Base-by-base conservation (phyloP, 2,888 invertebrate species). In the Arrhopalites spinosus region DNA sequence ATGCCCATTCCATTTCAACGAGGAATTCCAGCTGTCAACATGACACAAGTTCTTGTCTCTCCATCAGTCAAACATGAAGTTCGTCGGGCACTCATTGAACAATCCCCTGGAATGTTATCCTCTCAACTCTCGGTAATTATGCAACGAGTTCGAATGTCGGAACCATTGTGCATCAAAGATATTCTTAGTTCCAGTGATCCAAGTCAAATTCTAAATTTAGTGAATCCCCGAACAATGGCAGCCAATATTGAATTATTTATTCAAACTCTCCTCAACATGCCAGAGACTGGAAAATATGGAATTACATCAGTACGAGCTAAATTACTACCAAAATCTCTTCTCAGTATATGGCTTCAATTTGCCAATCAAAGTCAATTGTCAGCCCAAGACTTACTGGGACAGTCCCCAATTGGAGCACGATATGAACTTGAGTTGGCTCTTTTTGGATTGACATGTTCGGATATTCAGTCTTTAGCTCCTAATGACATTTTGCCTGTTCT, bases 21-120 rank as follows among this genome's bases (percentile, higher is more conserved):
- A 69, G 83, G 83, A 29, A 80, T 83, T 59, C 81, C 83, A 1
- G 50, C 83, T 8, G 59, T 69, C 11, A 83, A 83, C 68, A 78
- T 83, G 13, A 76, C 80, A 0, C 80, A 80, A 64, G 76, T 78
- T 25, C 64, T 83, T 15, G 36, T 80, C n/a, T 68, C 78, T 0
- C 77, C 80, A 1, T 11, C 71, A 0, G 77, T 79, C 11, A 56
- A 78, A 36, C 81, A 80, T n/a, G 81, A 83, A 77, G 66, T 80
- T 7, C 36, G 81, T 0, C 70, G 80, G 5, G 74, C 80, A 20
- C 59, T 83, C 2, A 77, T 81, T 59, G 79, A 80, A 56, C 76
- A 81, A 29, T 77, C 81, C 8, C 47, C 73, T 17, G 81, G 80
- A 43, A 81, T 81, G 80, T 71, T 83, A 0, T 64, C 73, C 8